These are phyloP conservation scores for Xiphydria camelus DNA, from an alignment of 2,888 invertebrate species.

Conservation along the genomic window DNA sequence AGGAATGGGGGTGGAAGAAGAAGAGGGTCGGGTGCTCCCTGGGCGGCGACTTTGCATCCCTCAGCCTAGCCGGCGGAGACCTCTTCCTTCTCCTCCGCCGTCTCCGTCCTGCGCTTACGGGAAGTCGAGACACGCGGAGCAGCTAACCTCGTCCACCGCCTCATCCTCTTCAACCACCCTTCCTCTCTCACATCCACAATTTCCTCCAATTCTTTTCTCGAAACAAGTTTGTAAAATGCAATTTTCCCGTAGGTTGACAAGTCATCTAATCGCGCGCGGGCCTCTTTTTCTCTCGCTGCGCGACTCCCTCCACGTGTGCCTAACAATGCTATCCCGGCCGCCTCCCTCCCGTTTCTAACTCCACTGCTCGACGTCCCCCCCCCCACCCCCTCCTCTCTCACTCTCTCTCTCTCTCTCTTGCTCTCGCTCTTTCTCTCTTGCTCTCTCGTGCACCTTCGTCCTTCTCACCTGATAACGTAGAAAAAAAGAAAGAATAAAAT, in stretches of 20 bases:
- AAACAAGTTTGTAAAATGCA: slow-evolving; percentile 65
- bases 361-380: slow-evolving; percentile 5
- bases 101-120: neutral
- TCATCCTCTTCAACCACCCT: slow-evolving; percentile 6
- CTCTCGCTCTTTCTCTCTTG: too few species aligned
- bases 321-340: slow-evolving; percentile 5
- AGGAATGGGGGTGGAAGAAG: slow-evolving; percentile 12
- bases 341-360: slow-evolving; percentile 9
- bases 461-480: too few species aligned
- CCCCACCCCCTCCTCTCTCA: slow-evolving; percentile 3
- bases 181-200: slow-evolving; percentile 50
- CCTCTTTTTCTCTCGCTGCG: slow-evolving; percentile 16
- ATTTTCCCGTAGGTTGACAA: slow-evolving; percentile 64
- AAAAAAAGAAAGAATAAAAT: too few species aligned
- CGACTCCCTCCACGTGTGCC: slow-evolving; percentile 1
- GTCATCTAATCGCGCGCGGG: slow-evolving; percentile 61
- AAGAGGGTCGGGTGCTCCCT: slow-evolving; percentile 14
- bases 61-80: slow-evolving; percentile 21
- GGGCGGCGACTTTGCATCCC: slow-evolving; percentile 46
- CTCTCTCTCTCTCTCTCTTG: slow-evolving; percentile 15
- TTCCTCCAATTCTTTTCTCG: slow-evolving; percentile 62
- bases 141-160: slow-evolving; percentile 12
- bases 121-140: slow-evolving; percentile 8
- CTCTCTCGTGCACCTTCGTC: too few species aligned
- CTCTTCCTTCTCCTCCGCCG: slow-evolving; percentile 16